These are phyloP conservation scores for Streblospio benedicti DNA, from an alignment of 1,140 invertebrate genomes.

Conservation along the genomic window DNA sequence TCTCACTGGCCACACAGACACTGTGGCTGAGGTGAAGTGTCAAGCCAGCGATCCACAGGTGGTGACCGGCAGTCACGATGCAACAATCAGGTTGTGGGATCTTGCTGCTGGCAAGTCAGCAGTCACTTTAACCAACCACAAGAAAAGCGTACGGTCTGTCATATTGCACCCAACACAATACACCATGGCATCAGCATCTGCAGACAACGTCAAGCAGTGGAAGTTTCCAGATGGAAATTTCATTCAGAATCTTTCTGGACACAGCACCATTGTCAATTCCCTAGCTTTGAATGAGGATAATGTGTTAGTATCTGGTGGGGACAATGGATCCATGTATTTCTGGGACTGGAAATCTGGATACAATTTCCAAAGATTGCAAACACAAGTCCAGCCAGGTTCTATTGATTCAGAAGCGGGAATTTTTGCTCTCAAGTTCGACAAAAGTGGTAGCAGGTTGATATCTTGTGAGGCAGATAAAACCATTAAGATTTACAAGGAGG, in stretches of 20 bases:
- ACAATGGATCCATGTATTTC: slow-evolving; percentile 95
- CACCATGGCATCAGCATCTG: slow-evolving; percentile 94
- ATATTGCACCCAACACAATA: slow-evolving; percentile 85
- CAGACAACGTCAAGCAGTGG: slow-evolving; percentile 99
- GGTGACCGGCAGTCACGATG: slow-evolving; percentile 62
- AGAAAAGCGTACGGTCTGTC: slow-evolving; percentile 90
- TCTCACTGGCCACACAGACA: slow-evolving; percentile 92
- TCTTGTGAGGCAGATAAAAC: slow-evolving; percentile 98
- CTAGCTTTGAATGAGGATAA: slow-evolving; percentile 87
- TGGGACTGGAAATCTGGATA: slow-evolving; percentile 99
- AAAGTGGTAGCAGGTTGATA: slow-evolving; percentile 83
- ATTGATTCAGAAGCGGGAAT: slow-evolving; percentile 98
- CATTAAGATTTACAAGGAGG: slow-evolving; percentile 98
- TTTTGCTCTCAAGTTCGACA: slow-evolving; percentile 90
- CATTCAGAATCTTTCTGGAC: slow-evolving; percentile 92
- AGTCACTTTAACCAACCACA: slow-evolving; percentile 95
- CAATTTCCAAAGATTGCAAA: slow-evolving; percentile 90
- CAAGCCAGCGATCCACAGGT: slow-evolving; percentile 88
- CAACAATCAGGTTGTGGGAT: slow-evolving; percentile 87
- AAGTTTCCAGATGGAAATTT: slow-evolving; percentile 97
- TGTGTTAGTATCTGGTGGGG: slow-evolving; percentile 90
- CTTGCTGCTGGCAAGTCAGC: slow-evolving; percentile 88
- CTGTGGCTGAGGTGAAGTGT: slow-evolving; percentile 84
- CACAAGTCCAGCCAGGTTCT: slow-evolving; percentile 93
- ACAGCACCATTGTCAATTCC: slow-evolving; percentile 96